These are phyloP conservation scores for Tribolium freemani DNA, from an alignment of 2,888 invertebrate genomes.

Conservation along the genomic window DNA sequence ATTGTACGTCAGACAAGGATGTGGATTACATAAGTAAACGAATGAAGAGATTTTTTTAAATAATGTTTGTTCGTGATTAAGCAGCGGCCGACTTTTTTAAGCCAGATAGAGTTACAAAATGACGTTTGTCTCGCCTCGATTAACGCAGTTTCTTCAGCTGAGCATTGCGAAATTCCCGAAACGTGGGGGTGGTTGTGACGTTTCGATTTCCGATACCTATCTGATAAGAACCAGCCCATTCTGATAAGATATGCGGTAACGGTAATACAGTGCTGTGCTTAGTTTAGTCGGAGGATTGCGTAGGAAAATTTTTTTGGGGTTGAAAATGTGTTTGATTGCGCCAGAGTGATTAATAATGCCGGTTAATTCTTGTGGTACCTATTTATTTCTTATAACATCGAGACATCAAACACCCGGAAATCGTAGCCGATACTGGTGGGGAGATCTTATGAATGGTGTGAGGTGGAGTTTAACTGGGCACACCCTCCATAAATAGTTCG, in stretches of 20 bases:
- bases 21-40: slow-evolving; percentile 5
- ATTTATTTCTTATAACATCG: slow-evolving; percentile 4
- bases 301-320: no score
- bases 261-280: no score
- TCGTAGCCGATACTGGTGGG: slow-evolving; percentile 38
- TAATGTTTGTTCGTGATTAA: slow-evolving; percentile 7
- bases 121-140: slow-evolving; percentile 5
- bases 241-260: background rate
- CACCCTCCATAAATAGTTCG: slow-evolving; percentile 55
- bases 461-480: slow-evolving; percentile 48
- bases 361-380: slow-evolving; percentile 22
- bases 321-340: background rate
- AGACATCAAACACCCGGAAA: slow-evolving; percentile 39
- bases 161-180: slow-evolving; percentile 10
- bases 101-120: background rate
- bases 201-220: slow-evolving; percentile 25
- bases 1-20: slow-evolving; percentile 25
- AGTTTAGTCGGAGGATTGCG: no score
- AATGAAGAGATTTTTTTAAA: slow-evolving; percentile 2
- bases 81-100: slow-evolving; percentile 1
- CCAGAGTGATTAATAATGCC: slow-evolving; percentile 16
- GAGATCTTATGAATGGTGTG: slow-evolving; percentile 48
- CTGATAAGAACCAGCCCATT: slow-evolving; percentile 1
- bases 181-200: background rate
- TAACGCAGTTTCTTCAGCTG: slow-evolving; percentile 5